Evolutionary conservation across 1,140 invertebrate species (phyloP), one percentile per base, ranked within the genome.

Genomic region (Hormaphis cornu): DNA sequence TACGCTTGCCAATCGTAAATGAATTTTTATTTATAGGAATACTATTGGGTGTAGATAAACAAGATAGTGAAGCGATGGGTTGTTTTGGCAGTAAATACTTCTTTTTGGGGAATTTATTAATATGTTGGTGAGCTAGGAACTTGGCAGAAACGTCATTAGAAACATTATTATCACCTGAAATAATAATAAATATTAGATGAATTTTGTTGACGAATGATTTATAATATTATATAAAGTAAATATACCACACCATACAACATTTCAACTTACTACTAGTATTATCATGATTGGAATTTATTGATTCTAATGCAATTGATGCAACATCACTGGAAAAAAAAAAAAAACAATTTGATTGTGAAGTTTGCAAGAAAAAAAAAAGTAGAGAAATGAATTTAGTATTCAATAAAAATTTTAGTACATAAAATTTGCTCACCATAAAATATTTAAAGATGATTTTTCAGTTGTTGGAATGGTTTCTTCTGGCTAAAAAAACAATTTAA

Each of bases 341-440:
- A 40, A 40, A 8, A 40, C 37, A 40, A 40, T 40, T 40, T 40
- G 7, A n/a, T n/a, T n/a, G n/a, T n/a, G n/a, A n/a, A n/a, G n/a
- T n/a, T n/a, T n/a, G n/a, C n/a, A 44, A 44, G 42, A 14, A 7
- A 44, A 18, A n/a, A 44, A 18, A 18, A 44, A 18, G 16, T n/a
- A 14, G 16, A 44, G 6, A 44, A 44, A 7, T 44, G 42, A 8
- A 8, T 40, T 14, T 40, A 40, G 14, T 40, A 7, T 40, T 14
- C n/a, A n/a, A n/a, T n/a, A n/a, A n/a, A n/a, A n/a, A n/a, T 37
- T 37, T 37, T 37, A 14, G 35, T 8, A 8, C 35, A 37, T 37
- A 37, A 37, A 8, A 37, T 33, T 28, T 46, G 3, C 1, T 61
- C 50, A 66, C 61, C 61, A 66, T 66, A 66, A 33, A 66, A 66